A percentile compares a stretch with the other conserved stretches of the same genome.
Conservation (phyloP, 2,113 vertebrate species). For the Cryptotis parvus region DNA sequence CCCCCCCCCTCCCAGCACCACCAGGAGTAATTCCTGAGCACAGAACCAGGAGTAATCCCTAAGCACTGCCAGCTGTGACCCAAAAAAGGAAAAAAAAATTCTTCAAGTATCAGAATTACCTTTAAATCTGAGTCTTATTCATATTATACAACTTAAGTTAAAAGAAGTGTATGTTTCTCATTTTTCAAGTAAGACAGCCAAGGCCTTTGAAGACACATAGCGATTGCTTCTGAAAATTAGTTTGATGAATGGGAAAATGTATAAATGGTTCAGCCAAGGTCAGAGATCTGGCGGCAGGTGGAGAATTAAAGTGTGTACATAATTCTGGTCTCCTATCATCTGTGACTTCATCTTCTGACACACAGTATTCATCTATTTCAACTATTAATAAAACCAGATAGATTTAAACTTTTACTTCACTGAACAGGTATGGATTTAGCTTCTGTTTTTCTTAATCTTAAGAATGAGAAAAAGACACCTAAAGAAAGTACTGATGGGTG, state of each 20-base stretch:
- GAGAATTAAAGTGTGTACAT: background rate
- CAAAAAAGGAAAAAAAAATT: too few species aligned
- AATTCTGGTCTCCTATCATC: background rate
- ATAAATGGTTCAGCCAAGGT: background rate
- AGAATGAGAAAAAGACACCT: background rate
- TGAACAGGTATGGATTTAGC: constrained; percentile 16
- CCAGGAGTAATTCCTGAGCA: too few species aligned
- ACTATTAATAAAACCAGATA: constrained; percentile 13
- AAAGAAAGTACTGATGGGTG: background rate
- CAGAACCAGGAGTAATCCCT: too few species aligned
- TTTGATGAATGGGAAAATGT: background rate
- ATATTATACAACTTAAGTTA: background rate
- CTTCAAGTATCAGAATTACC: background rate
- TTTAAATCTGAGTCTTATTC: background rate
- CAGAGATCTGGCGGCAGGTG: background rate
- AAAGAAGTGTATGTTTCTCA: background rate
- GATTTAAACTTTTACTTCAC: background rate
- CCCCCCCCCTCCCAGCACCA: too few species aligned
- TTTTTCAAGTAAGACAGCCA: constrained; percentile 24
- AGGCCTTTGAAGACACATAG: background rate
- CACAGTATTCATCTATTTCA: background rate
- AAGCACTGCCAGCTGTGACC: too few species aligned
- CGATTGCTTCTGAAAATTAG: background rate
- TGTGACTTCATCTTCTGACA: background rate
- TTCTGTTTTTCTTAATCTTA: constrained; percentile 18